Evolutionary conservation across 2,888 invertebrate species (phyloP).

Genomic region (Erebia palarica): DNA sequence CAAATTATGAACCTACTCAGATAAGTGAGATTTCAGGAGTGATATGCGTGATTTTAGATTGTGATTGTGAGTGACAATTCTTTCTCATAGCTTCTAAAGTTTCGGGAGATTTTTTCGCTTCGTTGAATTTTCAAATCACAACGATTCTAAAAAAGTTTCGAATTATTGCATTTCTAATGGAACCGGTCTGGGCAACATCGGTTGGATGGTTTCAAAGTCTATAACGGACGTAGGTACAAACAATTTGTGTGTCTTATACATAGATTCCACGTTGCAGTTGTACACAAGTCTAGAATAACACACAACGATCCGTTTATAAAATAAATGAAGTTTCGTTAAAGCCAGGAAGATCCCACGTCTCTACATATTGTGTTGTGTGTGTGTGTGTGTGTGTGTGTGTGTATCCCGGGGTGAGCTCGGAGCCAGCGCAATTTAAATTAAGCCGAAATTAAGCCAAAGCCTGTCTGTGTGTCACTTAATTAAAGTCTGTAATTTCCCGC

Average conservation of each 20-base stretch:
- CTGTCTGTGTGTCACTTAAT: constrained; percentile 12
- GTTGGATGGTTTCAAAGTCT: no score
- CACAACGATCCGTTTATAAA: background rate
- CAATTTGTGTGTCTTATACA: no score
- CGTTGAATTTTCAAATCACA: no score
- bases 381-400: background rate
- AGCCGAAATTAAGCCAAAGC: constrained; percentile 2
- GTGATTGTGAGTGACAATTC: no score
- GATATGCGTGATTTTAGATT: no score
- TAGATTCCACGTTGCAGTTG: no score
- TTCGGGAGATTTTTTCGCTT: no score
- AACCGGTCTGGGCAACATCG: no score
- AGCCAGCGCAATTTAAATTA: background rate
- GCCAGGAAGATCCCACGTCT: background rate
- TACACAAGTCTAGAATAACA: background rate
- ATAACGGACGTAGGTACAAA: background rate
- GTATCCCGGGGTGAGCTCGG: background rate
- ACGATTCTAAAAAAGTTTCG: no score
- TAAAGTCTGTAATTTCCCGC: constrained; percentile 9
- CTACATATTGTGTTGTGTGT: background rate
- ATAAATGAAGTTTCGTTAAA: background rate
- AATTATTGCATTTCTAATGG: background rate
- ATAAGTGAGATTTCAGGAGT: no score
- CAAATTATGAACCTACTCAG: no score
- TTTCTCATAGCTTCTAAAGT: no score